These are phyloP conservation scores for Megaceryle maxima DNA, from an alignment of 2,113 vertebrate species.

Conservation along the genomic window DNA sequence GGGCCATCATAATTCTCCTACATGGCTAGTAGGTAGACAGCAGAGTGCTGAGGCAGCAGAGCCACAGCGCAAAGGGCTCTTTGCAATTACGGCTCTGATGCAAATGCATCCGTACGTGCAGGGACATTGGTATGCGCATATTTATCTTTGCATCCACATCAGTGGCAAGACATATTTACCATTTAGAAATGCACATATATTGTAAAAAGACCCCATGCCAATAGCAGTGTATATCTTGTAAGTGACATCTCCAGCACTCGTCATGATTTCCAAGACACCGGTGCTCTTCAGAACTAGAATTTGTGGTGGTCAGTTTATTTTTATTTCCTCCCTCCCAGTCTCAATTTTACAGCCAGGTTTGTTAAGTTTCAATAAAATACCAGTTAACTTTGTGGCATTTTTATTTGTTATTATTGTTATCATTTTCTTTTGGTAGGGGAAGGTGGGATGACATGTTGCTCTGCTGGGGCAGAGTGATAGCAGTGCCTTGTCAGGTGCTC, in stretches of 20 bases:
- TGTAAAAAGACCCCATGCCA: slow-evolving; percentile 58
- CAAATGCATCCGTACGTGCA: slow-evolving; percentile 42
- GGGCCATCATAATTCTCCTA: not conserved
- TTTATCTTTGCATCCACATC: slow-evolving; percentile 59
- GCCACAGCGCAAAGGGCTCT: not conserved
- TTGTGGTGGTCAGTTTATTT: slow-evolving; percentile 33
- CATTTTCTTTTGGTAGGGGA: not conserved
- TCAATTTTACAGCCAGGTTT: not conserved
- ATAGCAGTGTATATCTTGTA: slow-evolving; percentile 46
- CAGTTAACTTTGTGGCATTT: not conserved
- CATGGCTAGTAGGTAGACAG: not conserved
- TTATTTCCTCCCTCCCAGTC: slow-evolving; percentile 9
- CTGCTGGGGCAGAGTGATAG: not conserved
- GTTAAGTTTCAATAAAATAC: slow-evolving; percentile 19
- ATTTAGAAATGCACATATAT: slow-evolving; percentile 59
- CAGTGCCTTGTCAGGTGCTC: not conserved
- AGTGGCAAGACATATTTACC: slow-evolving; percentile 47
- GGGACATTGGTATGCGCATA: slow-evolving; percentile 66
- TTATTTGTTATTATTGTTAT: slow-evolving; percentile 21
- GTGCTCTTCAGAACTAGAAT: not conserved
- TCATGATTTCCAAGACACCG: slow-evolving; percentile 41
- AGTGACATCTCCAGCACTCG: slow-evolving; percentile 29
- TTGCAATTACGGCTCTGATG: slow-evolving; percentile 45
- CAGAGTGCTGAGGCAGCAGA: slow-evolving; percentile 39
- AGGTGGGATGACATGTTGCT: not conserved